phyloP scores from a whole-genome alignment of 1,140 invertebrate genomes.

The Sesamia nonagrioides region DNA sequence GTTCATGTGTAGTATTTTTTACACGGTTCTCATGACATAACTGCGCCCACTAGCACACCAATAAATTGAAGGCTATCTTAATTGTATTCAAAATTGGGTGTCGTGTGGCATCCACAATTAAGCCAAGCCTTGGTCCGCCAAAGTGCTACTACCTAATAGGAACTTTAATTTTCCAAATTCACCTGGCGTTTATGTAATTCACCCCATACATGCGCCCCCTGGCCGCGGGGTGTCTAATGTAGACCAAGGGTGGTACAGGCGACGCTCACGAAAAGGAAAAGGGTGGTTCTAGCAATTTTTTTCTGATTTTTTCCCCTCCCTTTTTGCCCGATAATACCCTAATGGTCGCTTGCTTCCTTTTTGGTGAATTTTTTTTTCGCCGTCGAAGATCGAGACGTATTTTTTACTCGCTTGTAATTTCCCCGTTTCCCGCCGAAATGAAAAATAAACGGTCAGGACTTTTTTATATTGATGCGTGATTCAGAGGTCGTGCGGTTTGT shows the following conservation, averaged over 20 bases:
- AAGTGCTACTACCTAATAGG: slow-evolving; percentile 58
- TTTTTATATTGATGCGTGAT: slow-evolving; percentile 76
- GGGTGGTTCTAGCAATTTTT: slow-evolving; percentile 85
- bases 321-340: slow-evolving; percentile 86
- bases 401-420: slow-evolving; percentile 85
- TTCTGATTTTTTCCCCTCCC: slow-evolving; percentile 84
- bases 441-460: slow-evolving; percentile 75
- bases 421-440: slow-evolving; percentile 80
- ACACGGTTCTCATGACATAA: neutral
- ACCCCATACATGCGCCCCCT: slow-evolving; percentile 77
- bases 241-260: slow-evolving; percentile 74
- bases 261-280: slow-evolving; percentile 85
- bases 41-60: neutral
- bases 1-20: neutral
- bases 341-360: slow-evolving; percentile 87
- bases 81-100: slow-evolving; percentile 33
- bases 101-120: slow-evolving; percentile 48
- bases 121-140: slow-evolving; percentile 37
- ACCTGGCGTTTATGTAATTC: slow-evolving; percentile 85
- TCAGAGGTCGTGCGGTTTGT: slow-evolving; percentile 51
- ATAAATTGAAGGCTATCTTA: slow-evolving; percentile 35
- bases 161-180: slow-evolving; percentile 86
- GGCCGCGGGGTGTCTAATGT: slow-evolving; percentile 77
- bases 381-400: slow-evolving; percentile 84
- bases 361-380: slow-evolving; percentile 82